phyloP scores from a whole-genome alignment of 92 coral and sea anemone genomes.

The Blastomussa wellsi region DNA sequence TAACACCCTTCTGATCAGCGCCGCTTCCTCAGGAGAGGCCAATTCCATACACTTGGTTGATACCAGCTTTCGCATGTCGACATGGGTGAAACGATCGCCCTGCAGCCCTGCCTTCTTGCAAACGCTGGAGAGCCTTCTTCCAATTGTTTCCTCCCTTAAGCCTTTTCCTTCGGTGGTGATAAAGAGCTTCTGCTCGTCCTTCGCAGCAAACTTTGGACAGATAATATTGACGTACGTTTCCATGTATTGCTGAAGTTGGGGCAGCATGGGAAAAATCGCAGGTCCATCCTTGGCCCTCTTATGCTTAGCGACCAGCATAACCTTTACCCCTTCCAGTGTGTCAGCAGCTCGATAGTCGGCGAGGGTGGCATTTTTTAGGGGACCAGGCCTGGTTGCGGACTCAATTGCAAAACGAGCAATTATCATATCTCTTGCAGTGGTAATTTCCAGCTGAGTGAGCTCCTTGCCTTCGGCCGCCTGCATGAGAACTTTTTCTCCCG shows the following conservation, averaged over 20 bases:
- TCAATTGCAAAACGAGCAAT: neutral
- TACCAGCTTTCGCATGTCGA: neutral
- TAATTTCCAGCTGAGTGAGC: neutral
- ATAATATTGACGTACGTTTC: neutral
- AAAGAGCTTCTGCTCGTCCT: neutral
- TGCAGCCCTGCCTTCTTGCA: neutral
- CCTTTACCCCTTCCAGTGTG: neutral
- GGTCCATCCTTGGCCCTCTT: constrained; percentile 28
- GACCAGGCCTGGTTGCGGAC: neutral
- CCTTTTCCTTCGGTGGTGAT: neutral
- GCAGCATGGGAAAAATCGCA: neutral
- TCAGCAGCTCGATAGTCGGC: neutral
- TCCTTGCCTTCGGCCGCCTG: neutral
- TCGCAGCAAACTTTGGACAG: neutral
- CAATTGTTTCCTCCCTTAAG: neutral
- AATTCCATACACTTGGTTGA: neutral
- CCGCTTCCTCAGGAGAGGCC: neutral
- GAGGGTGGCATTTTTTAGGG: neutral
- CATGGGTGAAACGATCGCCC: neutral
- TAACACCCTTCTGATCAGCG: neutral
- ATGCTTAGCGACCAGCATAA: neutral
- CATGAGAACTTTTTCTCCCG: neutral
- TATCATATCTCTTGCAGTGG: neutral
- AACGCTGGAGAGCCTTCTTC: neutral
- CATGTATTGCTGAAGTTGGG: neutral